phyloP scores from a whole-genome alignment of 1,140 invertebrate species.

The Temnothorax nylanderi region DNA sequence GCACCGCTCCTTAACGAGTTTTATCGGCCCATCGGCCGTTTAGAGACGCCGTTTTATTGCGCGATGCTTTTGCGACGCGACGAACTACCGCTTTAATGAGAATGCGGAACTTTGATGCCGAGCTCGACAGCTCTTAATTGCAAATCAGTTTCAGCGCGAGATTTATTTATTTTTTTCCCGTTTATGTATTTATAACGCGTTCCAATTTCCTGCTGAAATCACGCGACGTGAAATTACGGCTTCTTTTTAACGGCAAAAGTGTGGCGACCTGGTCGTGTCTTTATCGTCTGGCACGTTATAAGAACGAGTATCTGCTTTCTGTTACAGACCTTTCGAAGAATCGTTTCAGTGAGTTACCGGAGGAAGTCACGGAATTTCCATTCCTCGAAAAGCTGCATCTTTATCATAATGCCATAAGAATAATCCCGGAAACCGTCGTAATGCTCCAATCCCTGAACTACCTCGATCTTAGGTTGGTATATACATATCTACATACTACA shows the following conservation, averaged over 20 bases:
- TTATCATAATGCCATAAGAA: conserved; percentile 96
- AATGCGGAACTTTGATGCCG: neutral
- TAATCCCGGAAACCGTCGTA: conserved; percentile 93
- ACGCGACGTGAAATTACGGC: too few relatives aligned
- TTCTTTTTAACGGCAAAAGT: neutral
- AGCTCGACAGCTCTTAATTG: conserved; percentile 2
- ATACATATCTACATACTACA: neutral
- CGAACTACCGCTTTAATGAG: neutral
- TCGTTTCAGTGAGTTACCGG: conserved; percentile 94
- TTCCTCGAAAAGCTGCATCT: conserved; percentile 95
- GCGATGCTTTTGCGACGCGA: conserved; percentile 6
- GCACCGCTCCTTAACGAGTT: conserved; percentile 28
- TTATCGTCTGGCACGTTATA: conserved; percentile 15
- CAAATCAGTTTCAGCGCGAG: conserved; percentile 1
- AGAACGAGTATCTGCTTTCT: conserved; percentile 73
- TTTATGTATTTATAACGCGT: neutral
- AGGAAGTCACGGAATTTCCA: conserved; percentile 94
- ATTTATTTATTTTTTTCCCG: neutral
- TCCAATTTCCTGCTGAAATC: conserved; percentile 7
- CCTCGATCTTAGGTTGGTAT: conserved; percentile 92
- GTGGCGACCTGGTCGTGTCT: neutral
- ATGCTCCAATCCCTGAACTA: conserved; percentile 94
- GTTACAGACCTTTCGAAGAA: conserved; percentile 97
- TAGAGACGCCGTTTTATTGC: conserved; percentile 32
- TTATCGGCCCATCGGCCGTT: conserved; percentile 20